Evolutionary conservation across 2,888 invertebrate genomes (phyloP).

Genomic region (Autographa pulchrina): DNA sequence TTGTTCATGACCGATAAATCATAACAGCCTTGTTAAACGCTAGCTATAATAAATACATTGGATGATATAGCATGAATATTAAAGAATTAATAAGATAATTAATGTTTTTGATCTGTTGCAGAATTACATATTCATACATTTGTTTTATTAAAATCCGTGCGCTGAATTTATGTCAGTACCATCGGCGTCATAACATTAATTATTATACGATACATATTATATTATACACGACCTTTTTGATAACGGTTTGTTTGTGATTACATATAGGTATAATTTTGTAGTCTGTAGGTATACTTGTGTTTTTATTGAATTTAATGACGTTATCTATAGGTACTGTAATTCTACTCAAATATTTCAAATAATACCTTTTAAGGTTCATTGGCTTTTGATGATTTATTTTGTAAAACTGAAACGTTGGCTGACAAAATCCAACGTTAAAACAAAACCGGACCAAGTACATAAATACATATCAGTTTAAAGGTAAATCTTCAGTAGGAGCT

Average conservation of each 20-base stretch:
- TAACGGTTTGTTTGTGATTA: slow-evolving; percentile 33
- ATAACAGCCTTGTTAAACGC: slow-evolving; percentile 21
- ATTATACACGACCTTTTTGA: slow-evolving; percentile 28
- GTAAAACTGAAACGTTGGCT: not conserved
- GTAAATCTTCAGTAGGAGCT: slow-evolving; percentile 33
- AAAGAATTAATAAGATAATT: slow-evolving; percentile 35
- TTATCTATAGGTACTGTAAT: not conserved
- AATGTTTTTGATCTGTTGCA: slow-evolving; percentile 32
- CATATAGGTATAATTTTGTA: slow-evolving; percentile 16
- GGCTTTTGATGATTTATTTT: not conserved
- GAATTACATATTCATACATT: slow-evolving; percentile 41
- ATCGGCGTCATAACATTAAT: slow-evolving; percentile 41
- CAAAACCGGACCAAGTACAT: slow-evolving; percentile 12
- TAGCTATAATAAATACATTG: slow-evolving; percentile 22
- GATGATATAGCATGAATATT: slow-evolving; percentile 33
- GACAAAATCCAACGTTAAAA: slow-evolving; percentile 26
- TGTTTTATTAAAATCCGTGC: slow-evolving; percentile 43
- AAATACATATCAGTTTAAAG: slow-evolving; percentile 18
- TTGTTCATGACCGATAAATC: slow-evolving; percentile 71
- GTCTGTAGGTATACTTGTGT: slow-evolving; percentile 8
- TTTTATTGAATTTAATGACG: slow-evolving; percentile 5
- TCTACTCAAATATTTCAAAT: not conserved
- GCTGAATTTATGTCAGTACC: slow-evolving; percentile 25
- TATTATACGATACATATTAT: slow-evolving; percentile 37
- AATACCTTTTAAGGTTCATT: not conserved